A percentile compares a stretch with the other conserved stretches of the same genome.
Evolutionary conservation across 2,797 vertebrate species (phyloP).

Genomic region (Schizothorax lantsangensis): DNA sequence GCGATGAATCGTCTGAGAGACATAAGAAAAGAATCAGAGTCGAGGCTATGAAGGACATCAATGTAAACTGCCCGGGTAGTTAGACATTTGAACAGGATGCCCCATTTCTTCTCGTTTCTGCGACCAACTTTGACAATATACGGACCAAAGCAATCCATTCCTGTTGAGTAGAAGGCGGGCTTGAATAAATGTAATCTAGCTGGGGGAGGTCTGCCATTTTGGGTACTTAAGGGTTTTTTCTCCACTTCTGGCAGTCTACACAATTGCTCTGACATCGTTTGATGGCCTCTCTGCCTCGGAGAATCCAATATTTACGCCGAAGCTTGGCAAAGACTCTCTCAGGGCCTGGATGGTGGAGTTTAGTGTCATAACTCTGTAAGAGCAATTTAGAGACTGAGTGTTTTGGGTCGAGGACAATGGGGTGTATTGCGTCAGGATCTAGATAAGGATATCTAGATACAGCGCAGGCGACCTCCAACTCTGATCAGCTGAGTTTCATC

Average conservation of each 20-base stretch:
- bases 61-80: not conserved
- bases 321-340: not conserved
- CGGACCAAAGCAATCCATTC: not conserved
- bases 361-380: not conserved
- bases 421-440: not conserved
- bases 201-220: not conserved
- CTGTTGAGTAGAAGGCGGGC: slow-evolving; percentile 7
- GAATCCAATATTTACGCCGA: not conserved
- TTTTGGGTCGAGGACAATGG: not conserved
- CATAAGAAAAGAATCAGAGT: slow-evolving; percentile 38
- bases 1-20: not conserved
- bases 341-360: not conserved
- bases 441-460: not conserved
- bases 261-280: not conserved
- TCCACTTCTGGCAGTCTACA: not conserved
- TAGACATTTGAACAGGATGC: slow-evolving; percentile 42
- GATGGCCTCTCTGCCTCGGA: not conserved
- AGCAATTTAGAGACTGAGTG: not conserved
- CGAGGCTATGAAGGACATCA: not conserved
- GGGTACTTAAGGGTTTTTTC: not conserved
- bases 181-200: not conserved
- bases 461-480: not conserved
- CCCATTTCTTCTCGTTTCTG: slow-evolving; percentile 21
- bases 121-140: not conserved
- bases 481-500: not conserved